phyloP scores from a whole-genome alignment of 2,797 vertebrate species.

The Amblyopsis hoosieri region DNA sequence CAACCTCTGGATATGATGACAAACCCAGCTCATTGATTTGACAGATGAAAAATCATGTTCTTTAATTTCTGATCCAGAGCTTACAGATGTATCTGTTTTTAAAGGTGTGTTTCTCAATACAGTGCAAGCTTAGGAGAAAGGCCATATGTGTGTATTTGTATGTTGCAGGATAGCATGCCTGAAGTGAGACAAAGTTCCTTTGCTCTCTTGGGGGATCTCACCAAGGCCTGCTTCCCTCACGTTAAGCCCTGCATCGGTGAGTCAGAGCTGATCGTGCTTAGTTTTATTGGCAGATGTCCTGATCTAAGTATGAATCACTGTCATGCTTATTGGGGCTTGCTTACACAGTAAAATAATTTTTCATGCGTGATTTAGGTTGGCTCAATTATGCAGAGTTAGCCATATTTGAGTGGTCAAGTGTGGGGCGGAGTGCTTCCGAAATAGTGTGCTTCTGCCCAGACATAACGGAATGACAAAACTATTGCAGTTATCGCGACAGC shows the following conservation, averaged over 20 bases:
- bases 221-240: constrained; percentile 93
- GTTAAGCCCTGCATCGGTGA: constrained; percentile 95
- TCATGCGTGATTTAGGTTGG: no score
- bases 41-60: constrained; percentile 3
- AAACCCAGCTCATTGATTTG: constrained; percentile 16
- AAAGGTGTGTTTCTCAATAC: neutral
- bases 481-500: no score
- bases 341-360: no score
- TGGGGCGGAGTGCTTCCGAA: no score
- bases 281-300: neutral
- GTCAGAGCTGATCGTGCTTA: constrained; percentile 20
- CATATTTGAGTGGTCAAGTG: no score
- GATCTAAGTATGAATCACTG: neutral
- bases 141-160: constrained; percentile 7
- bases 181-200: constrained; percentile 96
- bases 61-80: constrained; percentile 4
- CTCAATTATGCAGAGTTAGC: no score
- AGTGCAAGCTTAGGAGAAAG: neutral
- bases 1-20: constrained; percentile 32
- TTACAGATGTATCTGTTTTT: neutral
- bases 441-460: no score
- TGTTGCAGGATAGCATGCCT: constrained; percentile 89
- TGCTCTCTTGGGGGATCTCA: constrained; percentile 90
- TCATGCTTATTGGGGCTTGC: neutral
- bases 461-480: no score